Base-by-base conservation (phyloP, 2,888 invertebrate genomes). In the Lasioglossum marginatum region DNA sequence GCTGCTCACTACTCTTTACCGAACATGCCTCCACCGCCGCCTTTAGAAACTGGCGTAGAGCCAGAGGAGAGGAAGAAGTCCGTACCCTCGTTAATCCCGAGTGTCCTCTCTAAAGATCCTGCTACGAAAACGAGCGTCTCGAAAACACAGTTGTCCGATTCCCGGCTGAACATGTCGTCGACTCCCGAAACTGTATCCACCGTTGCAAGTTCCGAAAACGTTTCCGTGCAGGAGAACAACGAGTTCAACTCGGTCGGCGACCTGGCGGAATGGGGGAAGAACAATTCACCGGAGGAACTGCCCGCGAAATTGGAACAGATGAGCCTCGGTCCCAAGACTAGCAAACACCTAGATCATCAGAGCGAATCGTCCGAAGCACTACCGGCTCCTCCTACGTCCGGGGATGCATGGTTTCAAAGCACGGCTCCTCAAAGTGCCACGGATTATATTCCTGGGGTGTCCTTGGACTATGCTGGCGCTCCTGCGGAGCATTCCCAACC, bases 281-380 rank as follows among this genome's bases (percentile, higher is more conserved):
- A 34, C 60, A 81, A 89, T 45, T 74, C 84, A 6, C 48, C 87
- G 0, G 83, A 87, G 5, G 94, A 94, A 45, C 82, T 94, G 76
- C 86, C 94, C 1, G 81, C 87, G 45, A 91, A 89, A 45, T 86
- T 95, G 1, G 90, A 91, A 77, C 94, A 95, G 72, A 79, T 95
- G 78, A 93, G 76, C 79, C 78, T 95, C 37, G 89, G 84, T 31
- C 87, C 87, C 37, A 92, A 91, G 74, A 27, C 85, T 27, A 78
- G 75, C 0, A 90, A 90, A 45, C 89, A 86, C 12, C 60, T 80
- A 5, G 92, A 91, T 37, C 88, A 83, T 86, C 85, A 84, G 31
- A 79, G 74, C 5, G 77, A 87, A 3, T 27, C 82, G 2, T 78
- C 70, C 37, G 86, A 88, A n/a, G 16, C 66, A 12, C 4, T n/a